Evolutionary conservation across 2,797 vertebrate species (phyloP).

Genomic region (Lagodon rhomboides): DNA sequence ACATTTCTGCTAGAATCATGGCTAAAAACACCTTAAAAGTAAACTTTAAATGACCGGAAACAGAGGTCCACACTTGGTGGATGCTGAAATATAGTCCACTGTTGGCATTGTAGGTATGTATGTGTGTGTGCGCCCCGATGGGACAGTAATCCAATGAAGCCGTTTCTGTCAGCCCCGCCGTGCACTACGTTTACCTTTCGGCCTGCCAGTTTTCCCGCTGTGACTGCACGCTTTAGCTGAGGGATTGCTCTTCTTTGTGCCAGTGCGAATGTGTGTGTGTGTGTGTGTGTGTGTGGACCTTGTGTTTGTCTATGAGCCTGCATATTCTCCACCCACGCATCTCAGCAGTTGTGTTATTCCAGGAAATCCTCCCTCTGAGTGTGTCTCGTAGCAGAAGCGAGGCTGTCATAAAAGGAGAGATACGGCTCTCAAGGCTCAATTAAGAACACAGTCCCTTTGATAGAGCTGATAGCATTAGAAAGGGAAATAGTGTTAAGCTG

Average conservation of each 20-base stretch:
- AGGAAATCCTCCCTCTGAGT: constrained; percentile 69
- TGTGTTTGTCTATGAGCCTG: constrained; percentile 60
- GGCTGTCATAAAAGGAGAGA: constrained; percentile 66
- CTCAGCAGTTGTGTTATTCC: constrained; percentile 63
- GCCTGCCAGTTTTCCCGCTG: constrained; percentile 67
- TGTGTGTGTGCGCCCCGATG: constrained; percentile 17
- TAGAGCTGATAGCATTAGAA: constrained; percentile 53
- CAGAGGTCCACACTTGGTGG: too few species aligned
- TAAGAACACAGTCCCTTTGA: constrained; percentile 63
- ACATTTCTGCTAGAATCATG: too few species aligned
- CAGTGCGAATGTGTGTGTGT: constrained; percentile 34
- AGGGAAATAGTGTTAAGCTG: constrained; percentile 56
- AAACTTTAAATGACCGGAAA: too few species aligned
- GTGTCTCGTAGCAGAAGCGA: constrained; percentile 50
- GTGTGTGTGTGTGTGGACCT: constrained; percentile 21
- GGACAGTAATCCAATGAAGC: constrained; percentile 72
- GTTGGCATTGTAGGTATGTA: neutral
- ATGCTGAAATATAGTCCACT: too few species aligned
- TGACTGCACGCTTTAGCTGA: constrained; percentile 61
- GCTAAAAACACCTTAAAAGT: too few species aligned
- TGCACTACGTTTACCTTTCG: constrained; percentile 56
- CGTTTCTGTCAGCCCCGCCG: constrained; percentile 58
- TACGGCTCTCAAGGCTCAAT: constrained; percentile 68
- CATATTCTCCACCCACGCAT: constrained; percentile 65
- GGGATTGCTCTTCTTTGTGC: constrained; percentile 65